A percentile compares a stretch with the other conserved stretches of the same genome.
These are phyloP conservation scores for Vanessa cardui DNA, from an alignment of 2,888 invertebrate genomes.

Conservation along the genomic window DNA sequence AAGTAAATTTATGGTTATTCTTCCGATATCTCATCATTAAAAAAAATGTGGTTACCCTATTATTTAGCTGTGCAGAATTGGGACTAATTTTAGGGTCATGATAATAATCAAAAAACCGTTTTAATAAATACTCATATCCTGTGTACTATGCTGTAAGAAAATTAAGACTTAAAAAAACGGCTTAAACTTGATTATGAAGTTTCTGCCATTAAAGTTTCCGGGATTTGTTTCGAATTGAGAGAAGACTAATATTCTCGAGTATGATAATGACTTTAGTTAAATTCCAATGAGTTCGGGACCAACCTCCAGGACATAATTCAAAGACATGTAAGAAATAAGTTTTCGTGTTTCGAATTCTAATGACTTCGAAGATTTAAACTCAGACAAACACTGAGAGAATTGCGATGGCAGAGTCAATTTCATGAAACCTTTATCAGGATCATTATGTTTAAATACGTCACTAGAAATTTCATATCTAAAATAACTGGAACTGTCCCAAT, in stretches of 20 bases:
- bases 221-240: constrained; percentile 16
- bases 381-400: not conserved
- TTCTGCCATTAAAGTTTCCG: constrained; percentile 27
- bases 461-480: too few relatives aligned
- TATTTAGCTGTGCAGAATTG: too few relatives aligned
- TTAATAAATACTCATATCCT: not conserved
- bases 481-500: too few relatives aligned
- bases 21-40: not conserved
- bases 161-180: constrained; percentile 20
- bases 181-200: constrained; percentile 26
- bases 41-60: not conserved
- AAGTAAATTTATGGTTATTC: not conserved
- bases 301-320: constrained; percentile 21
- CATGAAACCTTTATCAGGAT: constrained; percentile 1
- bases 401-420: not conserved
- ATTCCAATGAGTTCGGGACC: constrained; percentile 23
- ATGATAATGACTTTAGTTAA: constrained; percentile 28
- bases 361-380: constrained; percentile 10
- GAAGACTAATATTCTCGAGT: constrained; percentile 24
- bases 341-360: constrained; percentile 23
- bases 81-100: too few relatives aligned
- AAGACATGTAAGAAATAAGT: constrained; percentile 22
- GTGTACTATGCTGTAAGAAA: too few relatives aligned
- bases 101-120: too few relatives aligned
- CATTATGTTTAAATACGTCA: not conserved